phyloP scores from a whole-genome alignment of 2,797 vertebrate species.

The Spheniscus humboldti region DNA sequence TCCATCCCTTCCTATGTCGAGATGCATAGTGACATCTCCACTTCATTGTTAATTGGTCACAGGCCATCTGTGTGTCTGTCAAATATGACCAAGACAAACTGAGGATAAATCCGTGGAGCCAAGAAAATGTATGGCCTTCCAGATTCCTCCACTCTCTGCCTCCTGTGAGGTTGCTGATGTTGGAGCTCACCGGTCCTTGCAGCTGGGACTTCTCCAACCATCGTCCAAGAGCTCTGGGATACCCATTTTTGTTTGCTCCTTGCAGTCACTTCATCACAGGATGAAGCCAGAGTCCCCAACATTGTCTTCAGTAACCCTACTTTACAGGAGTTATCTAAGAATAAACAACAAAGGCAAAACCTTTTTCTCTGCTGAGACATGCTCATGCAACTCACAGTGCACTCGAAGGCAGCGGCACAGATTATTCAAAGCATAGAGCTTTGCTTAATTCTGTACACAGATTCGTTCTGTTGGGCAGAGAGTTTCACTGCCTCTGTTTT shows the following conservation, averaged over 20 bases:
- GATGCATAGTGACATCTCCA: neutral
- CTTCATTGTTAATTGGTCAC: neutral
- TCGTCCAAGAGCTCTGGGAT: neutral
- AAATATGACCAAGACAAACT: neutral
- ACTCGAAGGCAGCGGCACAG: neutral
- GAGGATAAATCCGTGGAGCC: neutral
- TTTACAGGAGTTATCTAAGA: neutral
- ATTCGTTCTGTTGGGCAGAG: neutral
- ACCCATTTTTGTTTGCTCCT: neutral
- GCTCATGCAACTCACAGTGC: rapidly evolving
- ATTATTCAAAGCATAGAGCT: neutral
- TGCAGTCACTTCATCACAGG: neutral
- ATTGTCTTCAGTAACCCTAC: neutral
- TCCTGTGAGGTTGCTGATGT: neutral
- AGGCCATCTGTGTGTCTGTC: neutral
- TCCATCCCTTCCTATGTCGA: neutral
- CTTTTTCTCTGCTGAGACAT: neutral
- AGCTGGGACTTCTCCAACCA: neutral
- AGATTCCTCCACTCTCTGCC: neutral
- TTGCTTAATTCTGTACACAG: neutral
- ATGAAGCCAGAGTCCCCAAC: neutral
- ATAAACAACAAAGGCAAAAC: neutral
- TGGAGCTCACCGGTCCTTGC: neutral
- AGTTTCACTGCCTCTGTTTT: neutral
- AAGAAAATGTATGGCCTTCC: neutral